phyloP scores from a whole-genome alignment of 2,797 vertebrate genomes.

The Anabas testudineus region DNA sequence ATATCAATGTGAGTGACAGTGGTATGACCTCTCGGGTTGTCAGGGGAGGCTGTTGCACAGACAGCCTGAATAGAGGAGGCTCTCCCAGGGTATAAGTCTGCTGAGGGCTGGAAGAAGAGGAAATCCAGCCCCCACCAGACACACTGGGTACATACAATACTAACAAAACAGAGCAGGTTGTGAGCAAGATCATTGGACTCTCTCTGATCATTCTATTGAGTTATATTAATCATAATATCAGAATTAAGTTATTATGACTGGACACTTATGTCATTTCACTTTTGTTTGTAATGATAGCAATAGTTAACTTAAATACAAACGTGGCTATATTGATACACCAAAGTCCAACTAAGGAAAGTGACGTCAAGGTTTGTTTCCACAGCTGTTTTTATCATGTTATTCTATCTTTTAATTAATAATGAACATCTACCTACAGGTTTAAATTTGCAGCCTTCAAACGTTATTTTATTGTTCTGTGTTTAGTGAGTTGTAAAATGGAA shows the following conservation, averaged over 20 bases:
- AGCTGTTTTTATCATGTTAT: no score
- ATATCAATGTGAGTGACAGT: conserved; percentile 78
- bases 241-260: not conserved
- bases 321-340: not conserved
- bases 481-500: no score
- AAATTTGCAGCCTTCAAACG: no score
- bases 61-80: conserved; percentile 63
- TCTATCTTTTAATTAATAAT: no score
- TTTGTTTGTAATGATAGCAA: no score
- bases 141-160: not conserved
- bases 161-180: conserved; percentile 1
- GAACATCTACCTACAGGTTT: no score
- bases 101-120: conserved; percentile 30
- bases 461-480: no score
- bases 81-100: conserved; percentile 53
- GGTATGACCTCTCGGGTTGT: conserved; percentile 77
- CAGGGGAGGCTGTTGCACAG: conserved; percentile 71
- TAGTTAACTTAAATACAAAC: no score
- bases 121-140: conserved; percentile 39
- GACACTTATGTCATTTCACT: not conserved
- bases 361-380: no score
- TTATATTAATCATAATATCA: no score
- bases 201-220: not conserved
- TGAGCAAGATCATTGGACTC: not conserved
- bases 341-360: not conserved